Base-by-base conservation (phyloP, 2,888 invertebrate species). In the Drosophila acutilabella region DNA sequence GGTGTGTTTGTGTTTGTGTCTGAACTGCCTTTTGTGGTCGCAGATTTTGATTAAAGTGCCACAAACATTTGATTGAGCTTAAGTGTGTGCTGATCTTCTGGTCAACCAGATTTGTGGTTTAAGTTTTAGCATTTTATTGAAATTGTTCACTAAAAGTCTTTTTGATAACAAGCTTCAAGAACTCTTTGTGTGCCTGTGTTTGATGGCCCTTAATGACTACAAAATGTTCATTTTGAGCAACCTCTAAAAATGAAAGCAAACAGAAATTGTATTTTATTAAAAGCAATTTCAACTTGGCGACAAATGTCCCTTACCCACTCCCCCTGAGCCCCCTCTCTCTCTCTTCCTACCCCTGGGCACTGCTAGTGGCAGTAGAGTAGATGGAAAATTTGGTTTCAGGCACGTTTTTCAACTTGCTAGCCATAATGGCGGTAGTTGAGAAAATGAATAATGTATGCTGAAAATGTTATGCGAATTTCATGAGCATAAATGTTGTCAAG, bases 261-360 rank as follows among this genome's bases (percentile, higher is more conserved):
- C 70, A 74, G 58, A 72, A 80, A 82, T 82, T 80, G 74, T 80
- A 76, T 82, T 82, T 80, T 75, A 82, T 82, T 82, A 82, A 85
- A 85, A 86, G 83, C 81, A 76, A 86, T 86, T 85, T 73, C 60
- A 82, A 74, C 83, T 82, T 80, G 80, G 75, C 80, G 78, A 85
- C 86, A 85, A 82, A 78, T 80, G 75, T 45, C 71, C 71, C 68
- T 56, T 70, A 66, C 48, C 13, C 36, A 11, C 2, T 33, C 33
- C 2, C 33, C 11, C 11, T 10, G 2, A n/a, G 3, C 33, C 7
- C 36, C 13, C 36, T 2, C 36, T 10, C 36, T 13, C 36, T 4
- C 13, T 3, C 13, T 1, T 13, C 11, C 36, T 13, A 4, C 13
- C 36, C 5, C 11, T 4, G 13, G 42, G 42, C 4, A 14, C 23